phyloP scores from a whole-genome alignment of 2,113 vertebrate genomes.

The Pollachius pollachius region DNA sequence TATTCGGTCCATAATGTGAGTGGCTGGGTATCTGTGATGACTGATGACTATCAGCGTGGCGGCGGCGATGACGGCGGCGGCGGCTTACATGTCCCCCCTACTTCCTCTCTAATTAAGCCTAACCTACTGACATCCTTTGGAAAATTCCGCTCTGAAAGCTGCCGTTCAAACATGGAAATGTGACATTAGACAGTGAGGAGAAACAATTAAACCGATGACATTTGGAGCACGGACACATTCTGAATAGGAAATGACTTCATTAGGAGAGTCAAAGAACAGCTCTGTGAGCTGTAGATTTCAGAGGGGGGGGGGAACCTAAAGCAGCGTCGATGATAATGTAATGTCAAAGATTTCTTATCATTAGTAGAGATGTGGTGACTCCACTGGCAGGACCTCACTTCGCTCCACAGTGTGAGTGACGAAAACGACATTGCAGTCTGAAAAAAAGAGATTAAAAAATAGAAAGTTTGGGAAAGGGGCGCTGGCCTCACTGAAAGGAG shows the following conservation, averaged over 20 bases:
- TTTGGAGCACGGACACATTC: constrained; percentile 56
- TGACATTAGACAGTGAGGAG: constrained; percentile 62
- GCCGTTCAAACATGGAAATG: constrained; percentile 72
- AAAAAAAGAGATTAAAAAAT: constrained; percentile 38
- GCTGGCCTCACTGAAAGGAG: neutral
- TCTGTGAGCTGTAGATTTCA: constrained; percentile 30
- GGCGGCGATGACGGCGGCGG: neutral
- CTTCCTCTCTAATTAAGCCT: constrained; percentile 66
- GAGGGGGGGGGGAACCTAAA: constrained; percentile 22
- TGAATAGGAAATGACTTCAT: constrained; percentile 70
- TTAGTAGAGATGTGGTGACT: constrained; percentile 52
- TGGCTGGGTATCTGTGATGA: constrained; percentile 45
- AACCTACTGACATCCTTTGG: constrained; percentile 50
- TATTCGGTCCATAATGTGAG: constrained; percentile 42
- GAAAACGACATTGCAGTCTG: constrained; percentile 41
- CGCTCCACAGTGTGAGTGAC: constrained; percentile 40
- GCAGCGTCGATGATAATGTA: constrained; percentile 41
- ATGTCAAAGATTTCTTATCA: constrained; percentile 59
- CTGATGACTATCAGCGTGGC: constrained; percentile 45
- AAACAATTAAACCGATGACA: constrained; percentile 51
- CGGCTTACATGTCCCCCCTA: constrained; percentile 18
- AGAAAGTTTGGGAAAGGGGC: constrained; percentile 1
- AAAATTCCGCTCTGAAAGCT: constrained; percentile 44
- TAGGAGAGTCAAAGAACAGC: constrained; percentile 58
- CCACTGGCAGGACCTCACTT: constrained; percentile 32